These are phyloP conservation scores for Battus philenor DNA, from an alignment of 1,140 invertebrate species.

Conservation along the genomic window DNA sequence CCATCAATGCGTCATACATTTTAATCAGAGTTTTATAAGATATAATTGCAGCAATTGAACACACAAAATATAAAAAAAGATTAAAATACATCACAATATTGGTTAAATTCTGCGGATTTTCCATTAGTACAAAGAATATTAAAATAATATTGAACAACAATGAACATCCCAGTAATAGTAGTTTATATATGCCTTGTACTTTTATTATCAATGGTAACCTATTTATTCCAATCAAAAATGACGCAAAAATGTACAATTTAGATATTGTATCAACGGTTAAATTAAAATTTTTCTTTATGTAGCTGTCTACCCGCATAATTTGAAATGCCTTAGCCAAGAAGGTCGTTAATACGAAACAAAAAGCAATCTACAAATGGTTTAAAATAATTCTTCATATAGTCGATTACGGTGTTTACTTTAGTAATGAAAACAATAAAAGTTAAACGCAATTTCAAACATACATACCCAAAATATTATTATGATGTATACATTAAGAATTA, in stretches of 20 bases:
- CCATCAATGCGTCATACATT: slow-evolving; percentile 16
- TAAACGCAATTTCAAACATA: too few relatives aligned
- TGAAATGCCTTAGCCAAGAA: too few relatives aligned
- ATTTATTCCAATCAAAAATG: neutral
- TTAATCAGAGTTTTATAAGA: slow-evolving; percentile 7
- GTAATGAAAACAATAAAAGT: too few relatives aligned
- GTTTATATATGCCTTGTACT: neutral
- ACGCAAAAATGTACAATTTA: neutral
- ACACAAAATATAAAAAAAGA: slow-evolving; percentile 15
- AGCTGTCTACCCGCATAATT: neutral
- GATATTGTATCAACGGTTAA: neutral
- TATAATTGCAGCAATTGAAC: slow-evolving; percentile 4
- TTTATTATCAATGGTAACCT: neutral
- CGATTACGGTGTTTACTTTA: too few relatives aligned
- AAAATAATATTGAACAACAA: slow-evolving; percentile 2
- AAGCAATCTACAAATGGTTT: too few relatives aligned
- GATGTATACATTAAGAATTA: too few relatives aligned
- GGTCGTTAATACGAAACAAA: too few relatives aligned
- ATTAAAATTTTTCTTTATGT: neutral
- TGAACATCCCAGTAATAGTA: slow-evolving; percentile 12
- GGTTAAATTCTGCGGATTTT: neutral
- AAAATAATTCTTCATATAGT: too few relatives aligned
- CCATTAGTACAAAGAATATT: neutral
- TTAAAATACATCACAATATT: slow-evolving; percentile 6
- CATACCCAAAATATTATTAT: too few relatives aligned